Evolutionary conservation across 2,113 vertebrate species (phyloP).

Genomic region (Hyperopisus bebe): DNA sequence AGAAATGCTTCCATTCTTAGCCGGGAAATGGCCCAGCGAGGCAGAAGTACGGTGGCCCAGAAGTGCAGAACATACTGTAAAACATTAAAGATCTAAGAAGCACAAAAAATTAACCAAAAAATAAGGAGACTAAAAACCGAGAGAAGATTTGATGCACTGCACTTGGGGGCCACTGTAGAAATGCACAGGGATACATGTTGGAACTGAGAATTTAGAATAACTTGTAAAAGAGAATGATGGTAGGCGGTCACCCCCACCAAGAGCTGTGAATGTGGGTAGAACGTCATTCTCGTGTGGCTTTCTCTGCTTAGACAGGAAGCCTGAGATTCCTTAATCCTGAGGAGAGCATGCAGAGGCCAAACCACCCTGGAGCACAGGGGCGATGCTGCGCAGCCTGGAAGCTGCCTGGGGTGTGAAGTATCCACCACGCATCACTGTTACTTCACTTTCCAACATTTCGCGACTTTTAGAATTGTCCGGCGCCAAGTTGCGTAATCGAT

Average conservation of each 20-base stretch:
- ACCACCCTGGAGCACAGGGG: neutral
- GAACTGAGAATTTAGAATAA: neutral
- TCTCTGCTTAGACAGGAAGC: neutral
- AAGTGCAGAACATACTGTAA: neutral
- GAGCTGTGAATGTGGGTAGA: neutral
- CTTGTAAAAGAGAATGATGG: neutral
- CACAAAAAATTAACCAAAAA: neutral
- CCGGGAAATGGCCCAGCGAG: neutral
- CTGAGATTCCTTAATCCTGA: neutral
- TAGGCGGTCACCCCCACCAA: neutral
- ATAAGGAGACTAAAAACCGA: neutral
- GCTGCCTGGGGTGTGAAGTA: constrained; percentile 27
- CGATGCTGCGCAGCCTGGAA: neutral
- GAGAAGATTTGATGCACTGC: neutral
- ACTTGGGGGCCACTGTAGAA: neutral
- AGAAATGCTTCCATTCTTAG: neutral
- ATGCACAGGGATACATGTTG: neutral
- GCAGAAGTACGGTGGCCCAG: neutral
- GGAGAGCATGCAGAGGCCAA: neutral
- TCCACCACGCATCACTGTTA: constrained; percentile 13
- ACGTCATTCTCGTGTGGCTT: neutral
- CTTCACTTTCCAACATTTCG: constrained; percentile 29
- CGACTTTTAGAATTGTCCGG: neutral
- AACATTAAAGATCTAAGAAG: neutral
- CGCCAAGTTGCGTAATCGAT: constrained; percentile 34